Conservation (phyloP, 2,888 invertebrate genomes). For the Cordilura impudica region DNA sequence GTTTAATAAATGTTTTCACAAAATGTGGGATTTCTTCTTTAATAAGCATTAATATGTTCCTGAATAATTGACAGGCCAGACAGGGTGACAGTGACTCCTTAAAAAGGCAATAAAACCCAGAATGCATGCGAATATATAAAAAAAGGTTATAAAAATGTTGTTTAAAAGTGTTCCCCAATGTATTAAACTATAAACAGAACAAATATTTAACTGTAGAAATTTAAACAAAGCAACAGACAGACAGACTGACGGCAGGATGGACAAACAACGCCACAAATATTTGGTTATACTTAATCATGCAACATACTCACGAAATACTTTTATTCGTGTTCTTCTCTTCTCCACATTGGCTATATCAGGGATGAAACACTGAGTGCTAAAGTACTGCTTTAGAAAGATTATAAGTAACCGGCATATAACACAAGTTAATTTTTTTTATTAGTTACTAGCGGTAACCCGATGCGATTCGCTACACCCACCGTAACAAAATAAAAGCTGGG, state of each 20-base stretch:
- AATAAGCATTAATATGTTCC: not conserved
- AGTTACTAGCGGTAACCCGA: too few species aligned
- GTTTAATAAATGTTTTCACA: not conserved
- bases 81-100: not conserved
- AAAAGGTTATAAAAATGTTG: constrained; percentile 14
- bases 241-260: not conserved
- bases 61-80: not conserved
- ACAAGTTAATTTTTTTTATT: too few species aligned
- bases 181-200: constrained; percentile 23
- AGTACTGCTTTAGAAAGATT: too few species aligned
- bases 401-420: too few species aligned
- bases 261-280: constrained; percentile 8
- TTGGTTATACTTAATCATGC: too few species aligned
- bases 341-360: too few species aligned
- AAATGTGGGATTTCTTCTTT: not conserved
- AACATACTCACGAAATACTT: too few species aligned
- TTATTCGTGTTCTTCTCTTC: too few species aligned
- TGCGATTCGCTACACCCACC: too few species aligned
- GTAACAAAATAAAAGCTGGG: too few species aligned
- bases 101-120: not conserved
- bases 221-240: constrained; percentile 9
- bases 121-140: not conserved
- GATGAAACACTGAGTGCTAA: too few species aligned
- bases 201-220: constrained; percentile 8
- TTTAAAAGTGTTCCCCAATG: constrained; percentile 21